Evolutionary conservation across 2,797 vertebrate species (phyloP), one percentile per base, ranked within the genome.

Genomic region (Melanotaenia nigrans): DNA sequence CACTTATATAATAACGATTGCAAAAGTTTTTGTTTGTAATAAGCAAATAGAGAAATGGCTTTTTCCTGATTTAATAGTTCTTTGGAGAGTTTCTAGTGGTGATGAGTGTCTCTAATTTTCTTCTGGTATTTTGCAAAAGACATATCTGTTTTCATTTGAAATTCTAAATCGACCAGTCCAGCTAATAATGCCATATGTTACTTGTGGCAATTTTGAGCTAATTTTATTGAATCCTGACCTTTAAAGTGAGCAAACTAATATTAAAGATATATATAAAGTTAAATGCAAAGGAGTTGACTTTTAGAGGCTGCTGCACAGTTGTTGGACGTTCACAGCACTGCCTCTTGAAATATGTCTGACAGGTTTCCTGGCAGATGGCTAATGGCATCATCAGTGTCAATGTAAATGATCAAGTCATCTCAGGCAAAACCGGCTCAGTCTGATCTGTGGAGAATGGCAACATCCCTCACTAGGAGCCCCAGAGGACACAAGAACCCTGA

Each of bases 301-400:
- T 68, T 25, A 65, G 65, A 73, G 32, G 49, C 22, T 16, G 53
- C 70, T 63, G 62, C 20, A 56, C 6, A 1, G 61, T 51, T 33
- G 36, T 42, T 72, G 6, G 4, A 66, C 24, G 8, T 64, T 42
- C 18, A 24, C 56, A 22, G 66, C 45, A 30, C 65, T 71, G 70
- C 61, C 59, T 65, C 18, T 61, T 85, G 81, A 90, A 87, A 87
- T 76, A 76, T 88, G 85, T 79, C 83, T 75, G 82, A 84, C 84
- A 83, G 86, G 78, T 67, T 80, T 83, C 81, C 73, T 66, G 68
- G 87, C 91, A 92, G 86, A 90, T 92, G 91, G 91, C 78, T 93
- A 90, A 93, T 87, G 68, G 79, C 74, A 13, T 86, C 86, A 92
- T 93, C 91, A 91, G 86, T 91, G 91, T 92, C 90, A 89, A 58